A percentile compares a stretch with the other conserved stretches of the same genome.
phyloP scores from a whole-genome alignment of 2,888 invertebrate genomes.

The Pristionchus mayeri region DNA sequence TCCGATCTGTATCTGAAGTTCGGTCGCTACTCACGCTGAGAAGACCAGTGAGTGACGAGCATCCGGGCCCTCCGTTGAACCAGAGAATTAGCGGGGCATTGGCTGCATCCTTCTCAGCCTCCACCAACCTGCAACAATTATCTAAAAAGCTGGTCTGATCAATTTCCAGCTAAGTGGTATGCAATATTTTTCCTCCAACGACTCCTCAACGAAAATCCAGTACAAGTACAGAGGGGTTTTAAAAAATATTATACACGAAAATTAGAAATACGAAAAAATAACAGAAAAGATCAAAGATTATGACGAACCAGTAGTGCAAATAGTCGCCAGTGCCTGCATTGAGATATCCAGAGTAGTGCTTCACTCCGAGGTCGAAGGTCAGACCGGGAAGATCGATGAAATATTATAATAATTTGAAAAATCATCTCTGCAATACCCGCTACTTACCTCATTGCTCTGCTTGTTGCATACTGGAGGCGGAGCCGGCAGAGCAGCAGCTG shows the following conservation, averaged over 20 bases:
- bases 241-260: too few species aligned
- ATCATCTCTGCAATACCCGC: not conserved
- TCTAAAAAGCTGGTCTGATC: not conserved
- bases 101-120: not conserved
- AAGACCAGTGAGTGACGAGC: slow-evolving; percentile 56
- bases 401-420: not conserved
- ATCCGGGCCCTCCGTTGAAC: slow-evolving; percentile 69
- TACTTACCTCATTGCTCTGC: slow-evolving; percentile 53
- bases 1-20: too few species aligned
- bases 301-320: slow-evolving; percentile 76
- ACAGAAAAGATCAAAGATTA: too few species aligned
- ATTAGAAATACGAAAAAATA: too few species aligned
- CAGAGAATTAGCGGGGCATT: slow-evolving; percentile 68
- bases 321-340: slow-evolving; percentile 69
- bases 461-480: slow-evolving; percentile 56
- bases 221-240: too few species aligned
- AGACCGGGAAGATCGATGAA: slow-evolving; percentile 66
- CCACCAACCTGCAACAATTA: not conserved
- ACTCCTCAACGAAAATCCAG: too few species aligned
- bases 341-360: slow-evolving; percentile 78
- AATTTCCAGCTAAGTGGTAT: too few species aligned
- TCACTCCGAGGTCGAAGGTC: slow-evolving; percentile 74
- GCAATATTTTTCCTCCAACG: too few species aligned
- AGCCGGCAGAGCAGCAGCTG: slow-evolving; percentile 41
- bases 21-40: slow-evolving; percentile 51